Conservation (phyloP, 2,888 invertebrate species). For the Formica aserva region DNA sequence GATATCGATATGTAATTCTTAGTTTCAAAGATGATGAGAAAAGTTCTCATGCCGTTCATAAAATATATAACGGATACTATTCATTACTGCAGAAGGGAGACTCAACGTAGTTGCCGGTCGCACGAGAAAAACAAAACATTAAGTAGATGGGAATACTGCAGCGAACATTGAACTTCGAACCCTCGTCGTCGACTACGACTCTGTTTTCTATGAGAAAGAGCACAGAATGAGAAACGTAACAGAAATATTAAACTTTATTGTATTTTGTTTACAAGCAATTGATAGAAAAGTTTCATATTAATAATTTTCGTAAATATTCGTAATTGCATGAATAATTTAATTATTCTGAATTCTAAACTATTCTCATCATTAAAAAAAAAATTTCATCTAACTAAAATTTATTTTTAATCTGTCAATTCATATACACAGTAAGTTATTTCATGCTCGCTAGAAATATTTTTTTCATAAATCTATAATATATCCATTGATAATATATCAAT, state of each 20-base stretch:
- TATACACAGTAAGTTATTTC: neutral
- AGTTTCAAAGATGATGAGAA: slow-evolving; percentile 71
- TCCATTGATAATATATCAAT: neutral
- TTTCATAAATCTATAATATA: neutral
- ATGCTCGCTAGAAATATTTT: neutral
- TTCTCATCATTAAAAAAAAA: neutral
- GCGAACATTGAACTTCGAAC: slow-evolving; percentile 54
- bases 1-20: slow-evolving; percentile 73
- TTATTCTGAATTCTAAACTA: neutral
- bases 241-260: slow-evolving; percentile 27
- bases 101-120: slow-evolving; percentile 45
- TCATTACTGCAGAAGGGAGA: slow-evolving; percentile 68
- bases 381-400: slow-evolving; percentile 11
- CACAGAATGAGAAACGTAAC: slow-evolving; percentile 18
- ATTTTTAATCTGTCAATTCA: neutral
- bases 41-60: slow-evolving; percentile 69
- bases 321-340: neutral
- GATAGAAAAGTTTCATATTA: neutral
- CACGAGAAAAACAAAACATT: slow-evolving; percentile 52
- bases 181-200: slow-evolving; percentile 35
- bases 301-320: neutral
- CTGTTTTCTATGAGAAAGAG: slow-evolving; percentile 39
- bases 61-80: slow-evolving; percentile 69
- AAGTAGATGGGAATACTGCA: slow-evolving; percentile 49
- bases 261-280: slow-evolving; percentile 14